A percentile compares a stretch with the other conserved stretches of the same genome.
Conservation (phyloP, 2,888 invertebrate genomes). For the Ceraclea dissimilis region DNA sequence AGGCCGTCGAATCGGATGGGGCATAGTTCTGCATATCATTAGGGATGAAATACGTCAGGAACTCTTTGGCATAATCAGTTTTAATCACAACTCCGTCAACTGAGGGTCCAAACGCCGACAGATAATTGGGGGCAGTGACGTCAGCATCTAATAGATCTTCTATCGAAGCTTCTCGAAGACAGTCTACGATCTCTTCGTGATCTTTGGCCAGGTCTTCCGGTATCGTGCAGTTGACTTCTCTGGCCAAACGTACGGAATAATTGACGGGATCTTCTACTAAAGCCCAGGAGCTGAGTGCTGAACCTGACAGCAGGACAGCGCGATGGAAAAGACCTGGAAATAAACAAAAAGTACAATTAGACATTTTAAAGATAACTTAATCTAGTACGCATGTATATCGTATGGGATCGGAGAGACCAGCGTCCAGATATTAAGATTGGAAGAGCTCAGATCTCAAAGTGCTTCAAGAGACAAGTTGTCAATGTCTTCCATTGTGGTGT, state of each 20-base stretch:
- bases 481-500: neutral
- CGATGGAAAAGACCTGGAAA: slow-evolving; percentile 76
- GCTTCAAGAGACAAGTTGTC: too few species aligned
- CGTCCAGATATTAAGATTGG: too few species aligned
- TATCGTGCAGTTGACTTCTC: slow-evolving; percentile 72
- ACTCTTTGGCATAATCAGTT: slow-evolving; percentile 75
- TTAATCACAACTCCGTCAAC: slow-evolving; percentile 92
- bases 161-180: slow-evolving; percentile 66
- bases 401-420: too few species aligned
- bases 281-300: slow-evolving; percentile 85
- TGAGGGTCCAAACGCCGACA: slow-evolving; percentile 87
- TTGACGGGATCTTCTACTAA: slow-evolving; percentile 78
- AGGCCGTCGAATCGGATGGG: slow-evolving; percentile 46
- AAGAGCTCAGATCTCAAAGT: neutral
- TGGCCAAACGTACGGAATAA: slow-evolving; percentile 73
- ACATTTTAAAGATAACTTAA: too few species aligned
- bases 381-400: neutral
- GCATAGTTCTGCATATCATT: slow-evolving; percentile 57
- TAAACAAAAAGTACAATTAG: too few species aligned
- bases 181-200: slow-evolving; percentile 79
- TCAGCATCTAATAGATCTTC: slow-evolving; percentile 68
- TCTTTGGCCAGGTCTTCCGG: slow-evolving; percentile 75
- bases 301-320: slow-evolving; percentile 78
- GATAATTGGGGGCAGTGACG: slow-evolving; percentile 71
- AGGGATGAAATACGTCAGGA: slow-evolving; percentile 61